phyloP scores from a whole-genome alignment of 2,797 vertebrate genomes.

The Molossus molossus region DNA sequence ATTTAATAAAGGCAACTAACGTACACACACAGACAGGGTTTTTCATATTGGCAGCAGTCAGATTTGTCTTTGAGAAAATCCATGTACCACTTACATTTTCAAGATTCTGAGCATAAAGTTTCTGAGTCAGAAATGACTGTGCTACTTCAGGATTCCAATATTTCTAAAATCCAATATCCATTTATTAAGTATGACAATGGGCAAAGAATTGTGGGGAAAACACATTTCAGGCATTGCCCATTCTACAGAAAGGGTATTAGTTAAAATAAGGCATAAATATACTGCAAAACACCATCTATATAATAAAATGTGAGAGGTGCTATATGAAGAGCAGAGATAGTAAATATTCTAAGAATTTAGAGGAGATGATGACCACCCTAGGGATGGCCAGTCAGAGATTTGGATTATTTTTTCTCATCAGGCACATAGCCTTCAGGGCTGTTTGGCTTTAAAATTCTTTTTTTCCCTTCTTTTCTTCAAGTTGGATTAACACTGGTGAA shows the following conservation, averaged over 20 bases:
- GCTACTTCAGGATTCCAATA: background rate
- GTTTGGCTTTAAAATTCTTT: constrained; percentile 62
- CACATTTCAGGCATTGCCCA: background rate
- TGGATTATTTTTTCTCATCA: constrained; percentile 51
- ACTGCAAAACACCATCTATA: background rate
- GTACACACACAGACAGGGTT: background rate
- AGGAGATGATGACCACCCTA: background rate
- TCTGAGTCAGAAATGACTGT: constrained; percentile 32
- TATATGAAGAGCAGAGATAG: background rate
- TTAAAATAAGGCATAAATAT: constrained; percentile 29
- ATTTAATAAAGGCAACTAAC: constrained; percentile 3
- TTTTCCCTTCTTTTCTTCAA: constrained; percentile 52
- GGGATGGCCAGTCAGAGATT: background rate
- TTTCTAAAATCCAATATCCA: background rate
- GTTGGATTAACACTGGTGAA: constrained; percentile 59
- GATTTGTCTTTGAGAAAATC: constrained; percentile 58
- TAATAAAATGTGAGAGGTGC: background rate
- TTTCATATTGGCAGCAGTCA: background rate
- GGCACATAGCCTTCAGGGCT: background rate
- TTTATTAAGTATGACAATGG: background rate
- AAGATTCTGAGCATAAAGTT: constrained; percentile 1
- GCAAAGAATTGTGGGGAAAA: background rate
- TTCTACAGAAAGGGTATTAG: background rate
- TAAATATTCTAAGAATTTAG: constrained; percentile 16
- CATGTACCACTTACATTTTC: background rate